A percentile compares a stretch with the other conserved stretches of the same genome.
phyloP scores from a whole-genome alignment of 2,888 invertebrate genomes.

The Drosophila differens region DNA sequence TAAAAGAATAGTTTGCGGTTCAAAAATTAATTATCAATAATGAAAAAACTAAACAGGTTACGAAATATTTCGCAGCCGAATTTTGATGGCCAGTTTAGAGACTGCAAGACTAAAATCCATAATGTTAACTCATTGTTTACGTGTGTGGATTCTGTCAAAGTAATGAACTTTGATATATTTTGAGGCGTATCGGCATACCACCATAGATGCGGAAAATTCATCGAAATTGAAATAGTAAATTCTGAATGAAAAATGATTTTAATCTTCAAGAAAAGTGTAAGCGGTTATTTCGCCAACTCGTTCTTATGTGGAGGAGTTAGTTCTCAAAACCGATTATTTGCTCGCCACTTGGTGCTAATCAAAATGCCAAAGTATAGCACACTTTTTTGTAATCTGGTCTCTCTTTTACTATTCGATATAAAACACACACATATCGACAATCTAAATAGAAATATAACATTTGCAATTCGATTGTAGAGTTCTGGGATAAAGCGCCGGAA shows the following conservation, averaged over 20 bases:
- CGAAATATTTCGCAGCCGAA: background rate
- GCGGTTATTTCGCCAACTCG: background rate
- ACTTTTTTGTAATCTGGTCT: slow-evolving; percentile 27
- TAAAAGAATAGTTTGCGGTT: no score
- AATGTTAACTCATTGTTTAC: background rate
- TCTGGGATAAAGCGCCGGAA: slow-evolving; percentile 60
- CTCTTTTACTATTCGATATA: slow-evolving; percentile 25
- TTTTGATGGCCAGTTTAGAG: background rate
- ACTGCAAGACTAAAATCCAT: background rate
- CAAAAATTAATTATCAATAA: background rate
- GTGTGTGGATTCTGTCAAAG: background rate
- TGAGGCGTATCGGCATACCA: background rate
- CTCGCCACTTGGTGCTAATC: no score
- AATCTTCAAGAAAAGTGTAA: background rate
- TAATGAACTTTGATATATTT: background rate
- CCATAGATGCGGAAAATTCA: background rate
- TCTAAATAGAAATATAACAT: slow-evolving; percentile 30
- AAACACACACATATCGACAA: slow-evolving; percentile 28
- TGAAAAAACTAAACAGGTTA: background rate
- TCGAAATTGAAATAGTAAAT: background rate
- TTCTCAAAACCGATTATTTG: background rate
- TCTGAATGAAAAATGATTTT: background rate
- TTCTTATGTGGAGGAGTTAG: background rate
- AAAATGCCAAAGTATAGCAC: slow-evolving; percentile 2
- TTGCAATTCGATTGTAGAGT: slow-evolving; percentile 56